A percentile compares a stretch with the other conserved stretches of the same genome.
Evolutionary conservation across 2,888 invertebrate species (phyloP).

Genomic region (Xestia rhomboidea): DNA sequence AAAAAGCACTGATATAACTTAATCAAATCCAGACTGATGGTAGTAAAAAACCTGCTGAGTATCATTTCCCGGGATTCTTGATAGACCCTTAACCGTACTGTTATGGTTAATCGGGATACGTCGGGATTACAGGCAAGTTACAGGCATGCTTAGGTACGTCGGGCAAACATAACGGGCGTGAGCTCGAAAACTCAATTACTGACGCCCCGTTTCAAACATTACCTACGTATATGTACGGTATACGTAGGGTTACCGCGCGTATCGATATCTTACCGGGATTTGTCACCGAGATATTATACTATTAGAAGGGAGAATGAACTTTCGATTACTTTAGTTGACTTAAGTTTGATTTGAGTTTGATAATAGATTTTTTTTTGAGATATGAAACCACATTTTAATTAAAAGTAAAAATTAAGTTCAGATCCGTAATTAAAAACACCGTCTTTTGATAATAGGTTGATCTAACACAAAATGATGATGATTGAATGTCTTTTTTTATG

Average conservation of each 20-base stretch:
- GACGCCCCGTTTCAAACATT: constrained; percentile 69
- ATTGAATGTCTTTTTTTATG: no score
- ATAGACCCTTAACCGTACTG: constrained; percentile 59
- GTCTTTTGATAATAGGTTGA: neutral
- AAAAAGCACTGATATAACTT: constrained; percentile 44
- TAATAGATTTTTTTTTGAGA: no score
- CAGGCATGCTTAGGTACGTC: constrained; percentile 66
- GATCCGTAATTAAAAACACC: neutral
- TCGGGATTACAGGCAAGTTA: constrained; percentile 65
- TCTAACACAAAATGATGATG: neutral
- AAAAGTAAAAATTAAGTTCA: neutral
- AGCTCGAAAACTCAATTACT: constrained; percentile 78
- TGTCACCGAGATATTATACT: constrained; percentile 2
- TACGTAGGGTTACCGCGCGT: constrained; percentile 50
- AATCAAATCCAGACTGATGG: constrained; percentile 46
- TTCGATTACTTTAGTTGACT: neutral
- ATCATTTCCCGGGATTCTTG: constrained; percentile 50
- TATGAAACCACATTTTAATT: neutral
- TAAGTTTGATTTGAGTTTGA: neutral
- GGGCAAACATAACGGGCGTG: constrained; percentile 71
- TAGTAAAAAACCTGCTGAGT: constrained; percentile 51
- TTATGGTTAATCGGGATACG: constrained; percentile 65
- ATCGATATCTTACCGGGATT: constrained; percentile 46
- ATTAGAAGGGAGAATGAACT: neutral
- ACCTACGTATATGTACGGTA: constrained; percentile 50